Percentiles rank a stretch among this genome's conserved stretches.
Conservation (phyloP, 2,888 invertebrate species). For the Noctuana brunneofusca region DNA sequence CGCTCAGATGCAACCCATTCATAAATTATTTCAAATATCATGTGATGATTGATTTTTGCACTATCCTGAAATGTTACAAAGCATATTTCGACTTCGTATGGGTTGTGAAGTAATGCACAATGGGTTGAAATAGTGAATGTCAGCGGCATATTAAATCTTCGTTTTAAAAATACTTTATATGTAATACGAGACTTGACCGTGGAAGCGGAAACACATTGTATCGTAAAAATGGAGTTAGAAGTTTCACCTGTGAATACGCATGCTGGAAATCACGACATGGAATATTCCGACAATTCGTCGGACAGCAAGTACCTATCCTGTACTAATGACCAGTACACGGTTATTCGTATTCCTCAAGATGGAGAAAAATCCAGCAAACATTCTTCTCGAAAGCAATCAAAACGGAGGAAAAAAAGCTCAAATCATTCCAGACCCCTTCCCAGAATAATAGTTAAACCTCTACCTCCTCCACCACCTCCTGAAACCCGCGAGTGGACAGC, state of each 20-base stretch:
- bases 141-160: conserved; percentile 66
- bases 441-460: conserved; percentile 91
- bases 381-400: conserved; percentile 87
- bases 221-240: conserved; percentile 70
- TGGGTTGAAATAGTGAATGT: conserved; percentile 77
- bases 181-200: conserved; percentile 42
- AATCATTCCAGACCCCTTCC: conserved; percentile 86
- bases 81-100: conserved; percentile 41
- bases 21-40: conserved; percentile 42
- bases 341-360: conserved; percentile 76
- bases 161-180: conserved; percentile 53
- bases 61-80: conserved; percentile 43
- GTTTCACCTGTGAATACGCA: conserved; percentile 57
- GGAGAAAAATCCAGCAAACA: conserved; percentile 87
- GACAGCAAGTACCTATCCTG: conserved; percentile 68
- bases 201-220: conserved; percentile 41
- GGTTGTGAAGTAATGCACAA: conserved; percentile 55
- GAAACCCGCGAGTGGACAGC: conserved; percentile 77
- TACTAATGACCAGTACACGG: conserved; percentile 72
- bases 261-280: conserved; percentile 61
- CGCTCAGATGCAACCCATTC: conserved; percentile 42
- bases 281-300: conserved; percentile 68
- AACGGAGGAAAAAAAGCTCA: conserved; percentile 91
- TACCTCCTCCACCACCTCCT: conserved; percentile 85
- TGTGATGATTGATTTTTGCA: conserved; percentile 54